These are phyloP conservation scores for Strigops habroptila DNA, from an alignment of 2,113 vertebrate genomes.

Conservation along the genomic window DNA sequence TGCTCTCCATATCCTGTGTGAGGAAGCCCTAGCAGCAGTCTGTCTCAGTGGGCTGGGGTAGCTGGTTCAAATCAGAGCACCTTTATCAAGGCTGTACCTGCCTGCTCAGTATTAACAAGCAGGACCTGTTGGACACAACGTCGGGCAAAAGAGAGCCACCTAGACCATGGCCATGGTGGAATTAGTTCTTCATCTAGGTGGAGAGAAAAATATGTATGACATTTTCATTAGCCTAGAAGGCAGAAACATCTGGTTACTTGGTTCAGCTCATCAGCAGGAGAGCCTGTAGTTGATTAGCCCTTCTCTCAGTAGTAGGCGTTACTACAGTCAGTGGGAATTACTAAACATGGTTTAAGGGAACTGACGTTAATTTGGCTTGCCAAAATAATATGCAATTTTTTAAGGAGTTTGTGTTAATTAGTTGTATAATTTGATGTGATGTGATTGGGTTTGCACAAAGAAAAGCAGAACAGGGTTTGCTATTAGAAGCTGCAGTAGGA, in stretches of 20 bases:
- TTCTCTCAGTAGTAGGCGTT: constrained; percentile 55
- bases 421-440: constrained; percentile 68
- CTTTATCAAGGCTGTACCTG: neutral
- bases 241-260: constrained; percentile 54
- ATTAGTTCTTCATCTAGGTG: constrained; percentile 44
- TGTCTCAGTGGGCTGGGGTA: neutral
- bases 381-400: constrained; percentile 70
- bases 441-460: constrained; percentile 58
- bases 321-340: constrained; percentile 49
- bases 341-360: constrained; percentile 50
- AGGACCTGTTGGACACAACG: neutral
- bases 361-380: constrained; percentile 57
- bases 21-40: neutral
- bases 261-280: constrained; percentile 54
- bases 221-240: constrained; percentile 57
- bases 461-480: constrained; percentile 52
- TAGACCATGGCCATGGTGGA: constrained; percentile 9
- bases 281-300: constrained; percentile 46
- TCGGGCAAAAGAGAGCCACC: neutral
- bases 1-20: neutral
- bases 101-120: neutral
- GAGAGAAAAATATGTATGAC: constrained; percentile 44
- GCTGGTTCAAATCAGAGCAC: neutral
- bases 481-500: constrained; percentile 53
- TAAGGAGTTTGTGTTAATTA: constrained; percentile 67